Conservation (phyloP, 2,797 vertebrate species). For the Chloroceryle inda region DNA sequence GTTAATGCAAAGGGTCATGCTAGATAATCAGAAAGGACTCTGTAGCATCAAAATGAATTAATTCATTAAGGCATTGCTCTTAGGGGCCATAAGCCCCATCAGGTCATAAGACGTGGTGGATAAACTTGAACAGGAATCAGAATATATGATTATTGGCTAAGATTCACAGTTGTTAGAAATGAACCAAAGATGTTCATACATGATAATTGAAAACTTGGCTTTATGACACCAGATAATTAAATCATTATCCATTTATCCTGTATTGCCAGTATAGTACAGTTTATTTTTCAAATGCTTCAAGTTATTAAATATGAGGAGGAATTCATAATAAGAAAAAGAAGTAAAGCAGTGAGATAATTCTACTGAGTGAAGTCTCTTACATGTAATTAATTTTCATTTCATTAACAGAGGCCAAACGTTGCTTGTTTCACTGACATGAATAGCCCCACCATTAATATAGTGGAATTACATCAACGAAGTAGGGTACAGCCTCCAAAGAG, state of each 20-base stretch:
- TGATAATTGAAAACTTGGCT: conserved; percentile 13
- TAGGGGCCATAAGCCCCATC: background rate
- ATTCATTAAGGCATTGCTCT: background rate
- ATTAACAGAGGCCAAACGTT: background rate
- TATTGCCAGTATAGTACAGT: background rate
- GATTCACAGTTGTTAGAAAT: background rate
- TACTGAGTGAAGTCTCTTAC: background rate
- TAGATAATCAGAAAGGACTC: background rate
- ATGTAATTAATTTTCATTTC: background rate
- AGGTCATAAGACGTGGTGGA: background rate
- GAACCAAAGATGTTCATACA: background rate
- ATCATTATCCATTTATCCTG: conserved; percentile 42
- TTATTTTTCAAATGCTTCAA: conserved; percentile 46
- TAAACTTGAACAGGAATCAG: conserved; percentile 17
- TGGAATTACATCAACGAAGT: background rate
- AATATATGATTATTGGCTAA: conserved; percentile 33
- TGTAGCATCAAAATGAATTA: background rate
- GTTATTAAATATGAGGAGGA: conserved; percentile 18
- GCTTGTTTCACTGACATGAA: background rate
- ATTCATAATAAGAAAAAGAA: conserved; percentile 3
- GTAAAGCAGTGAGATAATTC: background rate
- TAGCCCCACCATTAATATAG: background rate
- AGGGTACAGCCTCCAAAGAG: background rate
- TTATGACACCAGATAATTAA: conserved; percentile 57
- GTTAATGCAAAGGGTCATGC: background rate